Evolutionary conservation across 1,140 invertebrate species (phyloP).

Genomic region (Centruroides sculpturatus): DNA sequence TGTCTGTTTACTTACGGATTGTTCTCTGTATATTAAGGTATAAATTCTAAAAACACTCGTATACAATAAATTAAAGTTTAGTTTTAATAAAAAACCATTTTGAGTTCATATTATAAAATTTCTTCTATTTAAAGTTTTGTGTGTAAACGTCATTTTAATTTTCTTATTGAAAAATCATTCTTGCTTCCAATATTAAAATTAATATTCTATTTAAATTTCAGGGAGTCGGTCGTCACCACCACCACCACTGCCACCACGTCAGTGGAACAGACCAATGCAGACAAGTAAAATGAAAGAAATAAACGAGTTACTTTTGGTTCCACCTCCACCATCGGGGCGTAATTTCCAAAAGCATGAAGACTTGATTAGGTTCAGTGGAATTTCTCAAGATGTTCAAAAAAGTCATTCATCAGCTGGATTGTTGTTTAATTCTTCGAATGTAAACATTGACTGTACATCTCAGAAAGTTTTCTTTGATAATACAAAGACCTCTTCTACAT

Average conservation of each 20-base stretch:
- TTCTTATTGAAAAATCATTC: no score
- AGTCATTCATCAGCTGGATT: background rate
- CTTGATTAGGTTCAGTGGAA: background rate
- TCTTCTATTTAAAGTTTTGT: no score
- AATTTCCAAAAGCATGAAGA: background rate
- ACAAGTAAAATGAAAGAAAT: background rate
- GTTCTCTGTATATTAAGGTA: no score
- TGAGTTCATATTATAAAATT: no score
- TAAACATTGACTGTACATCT: background rate
- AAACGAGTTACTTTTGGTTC: constrained; percentile 3
- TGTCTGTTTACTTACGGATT: no score
- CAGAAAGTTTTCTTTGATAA: background rate
- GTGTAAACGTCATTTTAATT: no score
- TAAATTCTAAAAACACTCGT: no score
- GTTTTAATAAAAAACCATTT: no score
- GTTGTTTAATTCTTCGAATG: background rate
- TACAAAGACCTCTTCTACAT: background rate
- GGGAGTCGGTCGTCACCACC: background rate
- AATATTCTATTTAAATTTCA: no score
- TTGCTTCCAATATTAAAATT: no score
- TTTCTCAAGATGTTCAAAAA: background rate
- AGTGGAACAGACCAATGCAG: background rate
- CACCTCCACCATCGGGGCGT: constrained; percentile 2
- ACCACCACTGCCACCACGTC: constrained; percentile 10
- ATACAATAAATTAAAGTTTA: no score